Evolutionary conservation across 1,140 invertebrate species (phyloP).

Genomic region (Rhysida immarginata): DNA sequence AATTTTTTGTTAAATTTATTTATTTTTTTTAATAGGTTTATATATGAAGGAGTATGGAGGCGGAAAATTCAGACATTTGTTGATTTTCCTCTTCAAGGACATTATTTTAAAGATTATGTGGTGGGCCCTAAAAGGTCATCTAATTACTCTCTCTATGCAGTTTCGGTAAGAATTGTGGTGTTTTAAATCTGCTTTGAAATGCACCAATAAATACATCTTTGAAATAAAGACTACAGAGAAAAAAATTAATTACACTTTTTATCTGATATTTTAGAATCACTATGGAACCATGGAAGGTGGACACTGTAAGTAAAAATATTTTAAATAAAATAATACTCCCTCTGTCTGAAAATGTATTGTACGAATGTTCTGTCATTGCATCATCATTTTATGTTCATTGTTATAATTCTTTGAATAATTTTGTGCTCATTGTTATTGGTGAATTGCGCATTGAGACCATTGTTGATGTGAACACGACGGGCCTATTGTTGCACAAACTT

Average conservation of each 20-base stretch:
- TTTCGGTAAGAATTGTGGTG: constrained; percentile 38
- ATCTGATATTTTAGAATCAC: constrained; percentile 45
- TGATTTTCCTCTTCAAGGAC: constrained; percentile 60
- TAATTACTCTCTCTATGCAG: constrained; percentile 59
- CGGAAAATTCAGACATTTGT: constrained; percentile 72
- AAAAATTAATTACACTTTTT: constrained; percentile 1
- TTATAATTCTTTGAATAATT: too few species aligned
- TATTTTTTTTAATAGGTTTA: constrained; percentile 42
- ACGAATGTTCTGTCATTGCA: too few species aligned
- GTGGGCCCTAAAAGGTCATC: constrained; percentile 15
- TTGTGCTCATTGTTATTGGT: too few species aligned
- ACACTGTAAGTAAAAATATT: constrained; percentile 55
- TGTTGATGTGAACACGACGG: too few species aligned
- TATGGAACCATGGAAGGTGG: constrained; percentile 79
- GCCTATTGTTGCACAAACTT: too few species aligned
- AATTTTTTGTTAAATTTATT: too few species aligned
- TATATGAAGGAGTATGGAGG: constrained; percentile 47
- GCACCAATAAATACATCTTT: neutral
- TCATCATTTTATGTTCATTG: too few species aligned
- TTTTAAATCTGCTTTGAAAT: neutral
- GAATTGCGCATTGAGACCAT: too few species aligned
- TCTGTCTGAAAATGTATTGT: too few species aligned
- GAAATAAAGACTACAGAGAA: neutral
- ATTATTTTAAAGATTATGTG: constrained; percentile 42
- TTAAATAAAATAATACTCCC: too few species aligned